These are phyloP conservation scores for Temnopleurus reevesii DNA, from an alignment of 53 echinoderm and acorn worm species.

Conservation along the genomic window DNA sequence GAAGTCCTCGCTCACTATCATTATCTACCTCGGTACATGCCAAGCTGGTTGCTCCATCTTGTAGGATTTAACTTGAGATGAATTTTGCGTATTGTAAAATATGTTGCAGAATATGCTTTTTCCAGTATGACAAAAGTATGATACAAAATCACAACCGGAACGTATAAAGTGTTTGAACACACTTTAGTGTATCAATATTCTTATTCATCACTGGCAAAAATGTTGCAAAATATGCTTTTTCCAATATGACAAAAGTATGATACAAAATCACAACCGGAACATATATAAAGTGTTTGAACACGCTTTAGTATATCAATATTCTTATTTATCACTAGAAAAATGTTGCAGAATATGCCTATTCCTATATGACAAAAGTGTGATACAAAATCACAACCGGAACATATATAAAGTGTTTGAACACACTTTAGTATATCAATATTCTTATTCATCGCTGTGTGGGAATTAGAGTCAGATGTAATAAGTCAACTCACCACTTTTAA, in stretches of 20 bases:
- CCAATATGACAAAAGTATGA: constrained; percentile 58
- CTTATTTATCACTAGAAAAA: too few relatives aligned
- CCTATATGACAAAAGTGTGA: constrained; percentile 63
- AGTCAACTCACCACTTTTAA: too few relatives aligned
- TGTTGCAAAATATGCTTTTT: constrained; percentile 61
- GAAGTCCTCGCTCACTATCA: constrained; percentile 40
- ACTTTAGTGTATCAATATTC: too few relatives aligned
- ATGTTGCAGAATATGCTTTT: too few relatives aligned
- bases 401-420: constrained; percentile 65
- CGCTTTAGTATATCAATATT: constrained; percentile 36
- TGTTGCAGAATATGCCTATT: constrained; percentile 59
- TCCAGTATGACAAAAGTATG: too few relatives aligned
- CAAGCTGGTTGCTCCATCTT: background rate
- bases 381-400: constrained; percentile 79
- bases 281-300: constrained; percentile 60
- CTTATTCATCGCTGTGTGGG: background rate
- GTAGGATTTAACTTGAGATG: background rate
- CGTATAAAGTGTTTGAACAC: too few relatives aligned
- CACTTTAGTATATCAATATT: constrained; percentile 45
- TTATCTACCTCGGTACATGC: background rate
- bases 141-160: too few relatives aligned
- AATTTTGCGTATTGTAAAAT: constrained; percentile 60
- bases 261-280: constrained; percentile 3
- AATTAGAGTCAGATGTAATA: too few relatives aligned
- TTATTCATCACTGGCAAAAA: too few relatives aligned